phyloP scores from a whole-genome alignment of 2,113 vertebrate genomes.

The Oncorhynchus gorbuscha region DNA sequence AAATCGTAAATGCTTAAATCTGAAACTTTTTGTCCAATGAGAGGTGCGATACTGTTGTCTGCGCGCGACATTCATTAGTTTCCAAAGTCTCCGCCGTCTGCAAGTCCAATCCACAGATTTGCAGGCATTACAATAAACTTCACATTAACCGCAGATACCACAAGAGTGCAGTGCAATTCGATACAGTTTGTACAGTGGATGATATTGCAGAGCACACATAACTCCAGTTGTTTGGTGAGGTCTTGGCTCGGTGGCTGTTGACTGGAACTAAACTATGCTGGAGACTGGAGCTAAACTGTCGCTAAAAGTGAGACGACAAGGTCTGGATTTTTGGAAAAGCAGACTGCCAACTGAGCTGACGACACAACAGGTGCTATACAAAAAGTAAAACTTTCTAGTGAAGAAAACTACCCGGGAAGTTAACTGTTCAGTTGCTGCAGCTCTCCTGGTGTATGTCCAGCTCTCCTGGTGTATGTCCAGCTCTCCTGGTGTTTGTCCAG shows the following conservation, averaged over 20 bases:
- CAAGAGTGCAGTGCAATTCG: slow-evolving; percentile 46
- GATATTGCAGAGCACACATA: slow-evolving; percentile 33
- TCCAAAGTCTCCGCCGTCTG: slow-evolving; percentile 37
- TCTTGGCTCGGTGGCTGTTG: slow-evolving; percentile 20
- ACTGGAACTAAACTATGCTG: slow-evolving; percentile 25
- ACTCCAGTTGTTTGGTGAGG: slow-evolving; percentile 48
- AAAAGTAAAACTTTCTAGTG: slow-evolving; percentile 61
- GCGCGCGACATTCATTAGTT: slow-evolving; percentile 27
- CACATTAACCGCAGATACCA: slow-evolving; percentile 24
- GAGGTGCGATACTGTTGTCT: no score
- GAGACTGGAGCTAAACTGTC: slow-evolving; percentile 57
- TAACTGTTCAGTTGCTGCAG: slow-evolving; percentile 62
- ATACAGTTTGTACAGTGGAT: slow-evolving; percentile 45
- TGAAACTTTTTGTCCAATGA: slow-evolving; percentile 11
- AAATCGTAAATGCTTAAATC: no score
- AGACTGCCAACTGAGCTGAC: slow-evolving; percentile 64
- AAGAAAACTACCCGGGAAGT: slow-evolving; percentile 71
- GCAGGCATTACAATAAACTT: slow-evolving; percentile 35
- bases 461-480: background rate
- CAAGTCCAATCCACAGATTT: slow-evolving; percentile 27
- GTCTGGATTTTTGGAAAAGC: slow-evolving; percentile 52
- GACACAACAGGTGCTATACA: slow-evolving; percentile 83
- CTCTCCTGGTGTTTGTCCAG: background rate
- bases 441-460: background rate
- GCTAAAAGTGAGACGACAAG: slow-evolving; percentile 33